phyloP scores from a whole-genome alignment of 2,113 vertebrate species.

The Neolamprologus variostigma region DNA sequence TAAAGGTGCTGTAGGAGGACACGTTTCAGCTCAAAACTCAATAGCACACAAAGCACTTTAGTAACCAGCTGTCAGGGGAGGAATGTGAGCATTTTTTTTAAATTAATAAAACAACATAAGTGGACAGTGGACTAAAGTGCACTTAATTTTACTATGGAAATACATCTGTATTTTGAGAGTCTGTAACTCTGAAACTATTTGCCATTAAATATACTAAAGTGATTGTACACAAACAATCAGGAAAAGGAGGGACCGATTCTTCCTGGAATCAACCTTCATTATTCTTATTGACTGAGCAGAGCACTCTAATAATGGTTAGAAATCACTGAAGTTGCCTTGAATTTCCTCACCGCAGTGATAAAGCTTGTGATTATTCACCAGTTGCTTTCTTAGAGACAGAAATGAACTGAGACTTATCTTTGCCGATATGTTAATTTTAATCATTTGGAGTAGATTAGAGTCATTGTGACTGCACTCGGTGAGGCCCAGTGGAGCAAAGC shows the following conservation, averaged over 20 bases:
- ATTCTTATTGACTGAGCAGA: not conserved
- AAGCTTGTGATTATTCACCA: not conserved
- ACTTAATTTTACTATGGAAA: not conserved
- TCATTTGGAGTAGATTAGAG: not conserved
- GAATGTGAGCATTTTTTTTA: not conserved
- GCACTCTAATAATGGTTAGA: not conserved
- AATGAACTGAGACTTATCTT: not conserved
- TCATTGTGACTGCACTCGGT: not conserved
- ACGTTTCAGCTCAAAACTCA: not conserved
- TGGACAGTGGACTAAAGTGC: too few species aligned
- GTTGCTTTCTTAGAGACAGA: not conserved
- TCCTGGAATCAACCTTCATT: not conserved
- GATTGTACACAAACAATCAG: not conserved
- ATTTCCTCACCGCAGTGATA: not conserved
- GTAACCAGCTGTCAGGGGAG: not conserved
- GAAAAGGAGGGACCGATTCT: not conserved
- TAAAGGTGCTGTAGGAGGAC: not conserved
- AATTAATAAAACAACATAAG: not conserved
- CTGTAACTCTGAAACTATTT: not conserved
- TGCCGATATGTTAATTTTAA: not conserved
- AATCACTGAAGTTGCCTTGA: not conserved
- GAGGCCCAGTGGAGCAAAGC: not conserved
- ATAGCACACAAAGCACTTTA: not conserved
- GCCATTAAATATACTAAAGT: not conserved
- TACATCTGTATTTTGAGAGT: not conserved